phyloP scores from a whole-genome alignment of 2,113 vertebrate species.

The Corydoras sp. region DNA sequence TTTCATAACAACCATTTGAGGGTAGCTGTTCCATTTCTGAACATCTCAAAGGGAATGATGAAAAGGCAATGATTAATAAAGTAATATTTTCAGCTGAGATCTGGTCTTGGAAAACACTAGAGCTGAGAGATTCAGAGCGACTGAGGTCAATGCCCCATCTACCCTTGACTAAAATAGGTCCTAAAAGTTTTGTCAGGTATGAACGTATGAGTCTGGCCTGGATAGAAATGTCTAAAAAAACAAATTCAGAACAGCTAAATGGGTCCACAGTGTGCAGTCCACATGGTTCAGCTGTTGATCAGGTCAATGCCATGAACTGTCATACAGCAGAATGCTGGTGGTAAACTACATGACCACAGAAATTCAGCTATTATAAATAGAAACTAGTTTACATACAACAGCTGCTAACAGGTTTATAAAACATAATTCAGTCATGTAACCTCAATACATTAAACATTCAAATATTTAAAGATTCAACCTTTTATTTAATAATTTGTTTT shows the following conservation, averaged over 20 bases:
- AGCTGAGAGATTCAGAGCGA: background rate
- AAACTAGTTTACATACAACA: too few relatives aligned
- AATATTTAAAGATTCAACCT: too few relatives aligned
- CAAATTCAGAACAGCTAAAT: conserved; percentile 34
- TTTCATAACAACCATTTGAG: background rate
- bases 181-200: conserved; percentile 28
- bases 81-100: background rate
- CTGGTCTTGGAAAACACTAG: background rate
- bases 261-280: conserved; percentile 14
- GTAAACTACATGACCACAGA: too few relatives aligned
- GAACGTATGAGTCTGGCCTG: conserved; percentile 30
- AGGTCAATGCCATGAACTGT: conserved; percentile 1
- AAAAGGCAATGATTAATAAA: conserved; percentile 25
- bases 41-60: conserved; percentile 20
- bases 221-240: conserved; percentile 21
- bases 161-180: conserved; percentile 30
- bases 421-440: too few relatives aligned
- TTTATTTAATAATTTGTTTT: too few relatives aligned
- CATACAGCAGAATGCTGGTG: background rate
- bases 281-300: conserved; percentile 24
- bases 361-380: too few relatives aligned
- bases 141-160: background rate
- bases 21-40: conserved; percentile 4
- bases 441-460: too few relatives aligned
- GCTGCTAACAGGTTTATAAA: too few relatives aligned